Evolutionary conservation across 2,113 vertebrate genomes (phyloP).

Genomic region (Caranx ignobilis): DNA sequence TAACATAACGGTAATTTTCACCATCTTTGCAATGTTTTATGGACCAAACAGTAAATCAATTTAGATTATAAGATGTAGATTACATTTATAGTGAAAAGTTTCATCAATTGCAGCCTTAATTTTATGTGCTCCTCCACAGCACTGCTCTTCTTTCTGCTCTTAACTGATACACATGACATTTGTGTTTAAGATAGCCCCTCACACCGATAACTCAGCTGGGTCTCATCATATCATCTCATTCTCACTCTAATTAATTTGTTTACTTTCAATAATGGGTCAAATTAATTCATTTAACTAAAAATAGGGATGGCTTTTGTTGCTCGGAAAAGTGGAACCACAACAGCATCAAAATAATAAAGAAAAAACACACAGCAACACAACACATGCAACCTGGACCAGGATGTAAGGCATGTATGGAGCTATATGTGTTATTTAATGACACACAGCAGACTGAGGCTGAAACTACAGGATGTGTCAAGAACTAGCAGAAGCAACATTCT

Average conservation of each 20-base stretch:
- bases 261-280: not conserved
- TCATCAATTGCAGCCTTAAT: not conserved
- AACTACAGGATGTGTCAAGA: constrained; percentile 6
- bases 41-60: not conserved
- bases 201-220: not conserved
- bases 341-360: not conserved
- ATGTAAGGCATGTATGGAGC: not conserved
- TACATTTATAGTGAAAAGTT: not conserved
- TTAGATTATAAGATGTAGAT: not conserved
- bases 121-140: not conserved
- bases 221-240: constrained; percentile 9
- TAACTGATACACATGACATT: not conserved
- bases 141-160: not conserved
- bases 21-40: not conserved
- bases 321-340: not conserved
- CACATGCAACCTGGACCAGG: constrained; percentile 1
- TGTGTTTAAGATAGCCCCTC: not conserved
- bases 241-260: not conserved
- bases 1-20: not conserved
- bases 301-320: not conserved
- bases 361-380: not conserved
- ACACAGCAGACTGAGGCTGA: not conserved
- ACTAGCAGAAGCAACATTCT: constrained; percentile 1
- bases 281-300: not conserved
- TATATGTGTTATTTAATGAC: constrained; percentile 18